Evolutionary conservation across 1,140 invertebrate genomes (phyloP), one percentile per base, ranked within the genome.

Genomic region (Chlorops oryzae): DNA sequence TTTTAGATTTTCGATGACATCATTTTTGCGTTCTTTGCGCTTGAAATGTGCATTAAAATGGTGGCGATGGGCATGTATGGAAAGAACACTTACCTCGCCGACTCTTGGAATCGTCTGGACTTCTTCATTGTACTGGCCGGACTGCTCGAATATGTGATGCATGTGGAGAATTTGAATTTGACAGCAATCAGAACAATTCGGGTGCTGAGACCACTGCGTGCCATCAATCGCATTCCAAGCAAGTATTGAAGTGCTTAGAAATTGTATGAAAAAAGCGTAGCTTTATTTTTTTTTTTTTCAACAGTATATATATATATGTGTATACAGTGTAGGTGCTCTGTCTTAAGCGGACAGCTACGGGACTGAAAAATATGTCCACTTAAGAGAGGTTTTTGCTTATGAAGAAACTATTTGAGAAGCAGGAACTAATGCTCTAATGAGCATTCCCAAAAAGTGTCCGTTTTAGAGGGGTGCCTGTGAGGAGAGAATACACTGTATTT

Each of bases 141-240:
- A 37, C 85, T 88, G 27, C 72, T 96, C 42, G 96, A 99, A 77
- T 98, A 98, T 74, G 88, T 88, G 63, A 76, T 98, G 59, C 88
- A 96, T 66, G 87, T 96, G 67, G 93, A 97, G 67, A 98, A 98
- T 75, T 88, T 99, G 71, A 99, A 98, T 78, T 79, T 99, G 65
- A 96, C 96, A 51, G 93, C 96, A 28, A 98, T 99, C 67, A 79
- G 96, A 65, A 98, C 96, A 41, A 96, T 99, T 60, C 82, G 96
- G 68, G 96, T 99, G 32, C 78, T 99, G 25, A 78, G 96, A 65
- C 96, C 96, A 22, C 77, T 99, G 48, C 76, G 96, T 57, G 96
- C 96, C 43, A 99, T 99, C 75, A 99, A 99, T 80, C 84, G 96
- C 72, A 98, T 99, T 84, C 96, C 96, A 72, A 99, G 96, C 96